Conservation (phyloP, 2,113 vertebrate genomes). For the Indicator maculatus region DNA sequence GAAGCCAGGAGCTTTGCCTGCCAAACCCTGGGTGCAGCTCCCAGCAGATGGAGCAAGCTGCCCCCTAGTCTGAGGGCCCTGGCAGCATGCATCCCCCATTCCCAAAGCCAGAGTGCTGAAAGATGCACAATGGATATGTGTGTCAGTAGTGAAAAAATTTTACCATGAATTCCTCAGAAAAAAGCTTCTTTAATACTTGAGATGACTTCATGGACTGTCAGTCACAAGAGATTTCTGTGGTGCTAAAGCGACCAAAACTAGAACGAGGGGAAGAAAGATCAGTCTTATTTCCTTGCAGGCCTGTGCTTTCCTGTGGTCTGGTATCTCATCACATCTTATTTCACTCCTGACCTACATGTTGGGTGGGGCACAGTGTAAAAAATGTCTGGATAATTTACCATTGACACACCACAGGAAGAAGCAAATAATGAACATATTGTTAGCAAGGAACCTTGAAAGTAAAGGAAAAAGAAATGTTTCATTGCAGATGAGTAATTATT, state of each 20-base stretch:
- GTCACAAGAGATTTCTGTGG: neutral
- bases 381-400: neutral
- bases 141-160: neutral
- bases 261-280: neutral
- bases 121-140: neutral
- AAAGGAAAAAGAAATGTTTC: neutral
- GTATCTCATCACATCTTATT: neutral
- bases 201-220: neutral
- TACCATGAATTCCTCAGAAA: neutral
- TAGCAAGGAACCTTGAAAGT: neutral
- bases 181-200: neutral
- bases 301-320: neutral
- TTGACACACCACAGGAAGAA: neutral
- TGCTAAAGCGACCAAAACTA: neutral
- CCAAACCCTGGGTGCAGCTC: neutral
- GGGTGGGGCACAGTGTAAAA: neutral
- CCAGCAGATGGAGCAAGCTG: neutral
- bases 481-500: neutral
- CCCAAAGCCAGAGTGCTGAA: neutral
- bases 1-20: fast-evolving
- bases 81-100: fast-evolving
- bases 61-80: neutral
- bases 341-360: neutral
- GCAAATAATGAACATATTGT: neutral
- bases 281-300: neutral